phyloP scores from a whole-genome alignment of 1,140 invertebrate species.

The Chrysopa pallens region DNA sequence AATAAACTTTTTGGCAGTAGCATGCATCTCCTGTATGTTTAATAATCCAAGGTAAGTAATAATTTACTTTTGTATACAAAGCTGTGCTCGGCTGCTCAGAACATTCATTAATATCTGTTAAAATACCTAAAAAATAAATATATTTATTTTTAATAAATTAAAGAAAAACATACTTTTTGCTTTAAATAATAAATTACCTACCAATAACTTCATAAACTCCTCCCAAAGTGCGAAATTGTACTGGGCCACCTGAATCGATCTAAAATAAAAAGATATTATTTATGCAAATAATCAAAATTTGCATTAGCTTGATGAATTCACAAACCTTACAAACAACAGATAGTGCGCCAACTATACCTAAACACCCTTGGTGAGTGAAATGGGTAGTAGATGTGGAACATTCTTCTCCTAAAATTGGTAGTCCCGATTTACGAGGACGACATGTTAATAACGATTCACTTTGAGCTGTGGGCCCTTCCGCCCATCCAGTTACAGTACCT shows the following conservation, averaged over 20 bases:
- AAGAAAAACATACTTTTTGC: not conserved
- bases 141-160: not conserved
- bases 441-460: slow-evolving; percentile 15
- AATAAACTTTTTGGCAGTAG: slow-evolving; percentile 26
- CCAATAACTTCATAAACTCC: slow-evolving; percentile 28
- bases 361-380: slow-evolving; percentile 25
- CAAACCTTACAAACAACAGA: slow-evolving; percentile 27
- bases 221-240: slow-evolving; percentile 23
- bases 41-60: slow-evolving; percentile 40
- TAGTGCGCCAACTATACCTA: slow-evolving; percentile 25
- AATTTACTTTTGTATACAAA: slow-evolving; percentile 38
- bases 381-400: slow-evolving; percentile 13
- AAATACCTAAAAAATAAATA: slow-evolving; percentile 20
- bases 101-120: slow-evolving; percentile 27
- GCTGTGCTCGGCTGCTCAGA: slow-evolving; percentile 23
- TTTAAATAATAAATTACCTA: slow-evolving; percentile 18
- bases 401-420: slow-evolving; percentile 27
- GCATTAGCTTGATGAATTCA: not conserved
- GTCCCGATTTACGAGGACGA: slow-evolving; percentile 25
- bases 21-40: slow-evolving; percentile 32
- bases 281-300: not conserved
- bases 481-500: slow-evolving; percentile 36
- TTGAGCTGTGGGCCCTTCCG: slow-evolving; percentile 11
- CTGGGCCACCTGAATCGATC: slow-evolving; percentile 26
- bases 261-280: slow-evolving; percentile 10